A percentile compares a stretch with the other conserved stretches of the same genome.
phyloP scores from a whole-genome alignment of 2,888 invertebrate genomes.

The Tenthredo notha region DNA sequence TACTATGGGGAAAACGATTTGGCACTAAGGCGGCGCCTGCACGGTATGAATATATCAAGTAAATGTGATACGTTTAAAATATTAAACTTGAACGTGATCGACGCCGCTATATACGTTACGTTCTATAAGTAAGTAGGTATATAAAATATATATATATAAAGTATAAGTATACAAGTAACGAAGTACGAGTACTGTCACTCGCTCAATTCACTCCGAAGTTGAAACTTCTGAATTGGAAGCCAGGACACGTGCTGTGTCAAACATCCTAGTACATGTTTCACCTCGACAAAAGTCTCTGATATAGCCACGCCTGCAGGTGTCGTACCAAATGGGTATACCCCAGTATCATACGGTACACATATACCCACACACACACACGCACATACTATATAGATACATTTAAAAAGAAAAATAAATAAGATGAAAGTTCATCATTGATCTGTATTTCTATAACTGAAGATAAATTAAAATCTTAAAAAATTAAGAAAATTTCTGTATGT shows the following conservation, averaged over 20 bases:
- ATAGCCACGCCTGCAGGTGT: slow-evolving; percentile 19
- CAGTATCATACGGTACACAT: neutral
- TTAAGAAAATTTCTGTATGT: neutral
- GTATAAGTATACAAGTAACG: no score
- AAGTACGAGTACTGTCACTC: neutral
- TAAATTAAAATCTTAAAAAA: neutral
- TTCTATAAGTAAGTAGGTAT: neutral
- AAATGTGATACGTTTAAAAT: slow-evolving; percentile 22
- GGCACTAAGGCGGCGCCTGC: neutral
- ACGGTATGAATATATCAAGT: neutral
- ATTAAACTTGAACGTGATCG: slow-evolving; percentile 6
- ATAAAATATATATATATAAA: neutral
- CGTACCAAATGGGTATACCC: neutral
- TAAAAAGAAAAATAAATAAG: neutral
- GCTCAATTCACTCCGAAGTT: neutral
- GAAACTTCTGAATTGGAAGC: neutral
- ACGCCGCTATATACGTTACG: neutral
- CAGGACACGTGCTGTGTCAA: slow-evolving; percentile 14
- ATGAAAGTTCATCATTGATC: neutral
- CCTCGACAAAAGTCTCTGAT: neutral
- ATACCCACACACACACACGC: neutral
- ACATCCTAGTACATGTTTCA: slow-evolving; percentile 59
- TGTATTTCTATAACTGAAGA: neutral
- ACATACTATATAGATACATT: no score
- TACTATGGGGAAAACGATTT: neutral